These are phyloP conservation scores for Salarias fasciatus DNA, from an alignment of 2,797 vertebrate species.

Conservation along the genomic window DNA sequence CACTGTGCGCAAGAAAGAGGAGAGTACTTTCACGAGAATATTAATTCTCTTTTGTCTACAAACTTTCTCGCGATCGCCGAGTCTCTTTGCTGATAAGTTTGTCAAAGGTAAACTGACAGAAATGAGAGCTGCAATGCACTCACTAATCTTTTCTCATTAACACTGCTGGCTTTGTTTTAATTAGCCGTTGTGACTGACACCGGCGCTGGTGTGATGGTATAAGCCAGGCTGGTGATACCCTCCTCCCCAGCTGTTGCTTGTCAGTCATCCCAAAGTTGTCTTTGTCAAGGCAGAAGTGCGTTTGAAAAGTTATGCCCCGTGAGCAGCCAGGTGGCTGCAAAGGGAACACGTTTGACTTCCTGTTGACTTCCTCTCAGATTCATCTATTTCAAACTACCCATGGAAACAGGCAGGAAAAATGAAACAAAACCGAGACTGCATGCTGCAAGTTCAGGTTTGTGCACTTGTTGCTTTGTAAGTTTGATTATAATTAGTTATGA, in stretches of 20 bases:
- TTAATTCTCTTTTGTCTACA: conserved; percentile 12
- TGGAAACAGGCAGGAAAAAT: too few relatives aligned
- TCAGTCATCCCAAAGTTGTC: conserved; percentile 60
- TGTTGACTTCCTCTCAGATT: not conserved
- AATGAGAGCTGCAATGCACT: conserved; percentile 43
- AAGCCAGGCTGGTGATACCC: conserved; percentile 53
- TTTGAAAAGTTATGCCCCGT: conserved; percentile 9
- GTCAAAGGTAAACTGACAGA: conserved; percentile 57
- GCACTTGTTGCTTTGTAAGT: too few relatives aligned
- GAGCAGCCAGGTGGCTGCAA: not conserved
- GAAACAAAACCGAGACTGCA: too few relatives aligned
- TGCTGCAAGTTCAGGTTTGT: too few relatives aligned
- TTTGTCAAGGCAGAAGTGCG: conserved; percentile 42
- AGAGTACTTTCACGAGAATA: not conserved
- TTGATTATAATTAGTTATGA: too few relatives aligned
- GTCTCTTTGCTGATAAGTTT: conserved; percentile 42
- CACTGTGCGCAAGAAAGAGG: not conserved
- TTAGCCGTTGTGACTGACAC: conserved; percentile 64
- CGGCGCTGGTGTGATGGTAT: conserved; percentile 52
- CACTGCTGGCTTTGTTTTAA: conserved; percentile 67
- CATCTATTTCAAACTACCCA: not conserved
- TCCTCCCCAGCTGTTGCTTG: conserved; percentile 67
- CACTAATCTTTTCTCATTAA: conserved; percentile 66
- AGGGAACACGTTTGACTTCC: conserved; percentile 12
- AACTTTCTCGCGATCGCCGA: conserved; percentile 33